These are phyloP conservation scores for Archivesica marissinica DNA, from an alignment of 1,140 invertebrate species.

Conservation along the genomic window DNA sequence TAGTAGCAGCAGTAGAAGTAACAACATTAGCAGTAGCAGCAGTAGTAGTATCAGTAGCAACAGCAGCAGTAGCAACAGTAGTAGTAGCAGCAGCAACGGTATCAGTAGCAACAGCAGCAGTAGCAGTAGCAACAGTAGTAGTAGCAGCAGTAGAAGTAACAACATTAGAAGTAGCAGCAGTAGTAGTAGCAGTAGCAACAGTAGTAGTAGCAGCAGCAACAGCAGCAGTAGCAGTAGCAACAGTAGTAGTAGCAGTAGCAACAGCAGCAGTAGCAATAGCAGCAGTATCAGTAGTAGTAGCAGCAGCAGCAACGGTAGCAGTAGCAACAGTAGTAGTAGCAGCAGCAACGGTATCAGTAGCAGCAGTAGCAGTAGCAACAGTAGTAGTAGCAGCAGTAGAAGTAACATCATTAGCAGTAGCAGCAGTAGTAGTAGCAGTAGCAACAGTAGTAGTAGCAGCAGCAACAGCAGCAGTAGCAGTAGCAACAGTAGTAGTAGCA, in stretches of 20 bases:
- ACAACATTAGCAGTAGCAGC: background rate
- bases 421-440: conserved; percentile 19
- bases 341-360: conserved; percentile 2
- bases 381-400: conserved; percentile 12
- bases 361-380: conserved; percentile 9
- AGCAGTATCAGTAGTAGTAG: background rate
- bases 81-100: background rate
- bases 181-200: background rate
- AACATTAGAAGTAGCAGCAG: conserved; percentile 2
- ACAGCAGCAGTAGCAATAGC: background rate
- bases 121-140: conserved; percentile 18
- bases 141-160: conserved; percentile 12
- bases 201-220: background rate
- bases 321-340: conserved; percentile 13
- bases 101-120: background rate
- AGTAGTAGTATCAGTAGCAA: background rate
- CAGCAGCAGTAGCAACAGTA: background rate
- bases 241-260: background rate
- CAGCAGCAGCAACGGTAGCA: background rate
- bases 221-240: background rate
- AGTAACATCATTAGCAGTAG: conserved; percentile 1
- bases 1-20: background rate
- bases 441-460: conserved; percentile 1
- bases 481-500: conserved; percentile 17
- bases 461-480: background rate